Evolutionary conservation across 2,888 invertebrate genomes (phyloP), one percentile per base, ranked within the genome.

Genomic region (Ctena decussata): DNA sequence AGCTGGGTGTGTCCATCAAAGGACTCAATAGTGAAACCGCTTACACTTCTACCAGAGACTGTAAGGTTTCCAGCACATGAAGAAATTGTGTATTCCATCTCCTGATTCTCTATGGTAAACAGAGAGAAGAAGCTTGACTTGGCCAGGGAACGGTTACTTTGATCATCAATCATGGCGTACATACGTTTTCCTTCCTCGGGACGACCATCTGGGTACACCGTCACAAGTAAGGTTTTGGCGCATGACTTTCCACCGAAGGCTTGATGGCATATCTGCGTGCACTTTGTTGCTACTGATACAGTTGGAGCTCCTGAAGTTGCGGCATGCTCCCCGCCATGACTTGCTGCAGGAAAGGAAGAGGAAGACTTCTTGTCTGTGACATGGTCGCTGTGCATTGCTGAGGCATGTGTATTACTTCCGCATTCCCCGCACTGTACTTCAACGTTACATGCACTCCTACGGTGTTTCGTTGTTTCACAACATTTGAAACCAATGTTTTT

Each of bases 101-200:
- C 12, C 35, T 37, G 32, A 27, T 65, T n/a, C 24, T 53, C 53
- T 44, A 41, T 35, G 35, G 30, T 32, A 32, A 77, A 73, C 35
- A n/a, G 27, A 39, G 72, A 27, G 41, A 85, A 85, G 15, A 84
- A 49, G 49, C 86, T 78, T 49, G 84, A 46, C 30, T 37, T 80
- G 8, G 46, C 80, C 15, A 85, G 60, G 18, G 82, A 65, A 6
- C 71, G n/a, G 35, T 87, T 87, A 53, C 87, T 80, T 37, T 87
- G 87, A 18, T 87, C 87, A 30, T 87, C 87, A 35, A 82, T 30
- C 0, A 82, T 41, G 11, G 77, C 82, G 44, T 87, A 84, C 27
- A 80, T 18, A 15, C 11, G 39, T 15, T 53, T 74, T 21, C 18
- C 21, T 41, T 71, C 37, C 1, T 70, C 53, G 6, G 73, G 80